A percentile compares a stretch with the other conserved stretches of the same genome.
These are phyloP conservation scores for Excalfactoria chinensis DNA, from an alignment of 2,113 vertebrate species.

Conservation along the genomic window DNA sequence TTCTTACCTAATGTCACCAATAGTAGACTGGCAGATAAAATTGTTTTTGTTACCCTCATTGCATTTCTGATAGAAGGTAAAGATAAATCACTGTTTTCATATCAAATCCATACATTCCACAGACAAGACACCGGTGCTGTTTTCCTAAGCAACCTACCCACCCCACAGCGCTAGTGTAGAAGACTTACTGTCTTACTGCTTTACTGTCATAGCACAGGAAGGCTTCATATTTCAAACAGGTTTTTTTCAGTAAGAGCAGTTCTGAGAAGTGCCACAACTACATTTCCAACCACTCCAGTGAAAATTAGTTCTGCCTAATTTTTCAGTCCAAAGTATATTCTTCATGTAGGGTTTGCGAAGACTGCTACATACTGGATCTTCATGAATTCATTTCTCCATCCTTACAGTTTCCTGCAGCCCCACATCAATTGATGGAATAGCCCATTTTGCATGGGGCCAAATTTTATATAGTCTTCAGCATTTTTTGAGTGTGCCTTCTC, in stretches of 20 bases:
- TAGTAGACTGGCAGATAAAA: background rate
- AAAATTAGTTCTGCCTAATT: background rate
- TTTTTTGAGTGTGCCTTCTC: background rate
- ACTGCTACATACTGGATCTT: background rate
- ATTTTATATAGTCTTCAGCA: background rate
- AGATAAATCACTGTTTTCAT: background rate
- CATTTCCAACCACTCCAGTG: background rate
- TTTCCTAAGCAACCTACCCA: background rate
- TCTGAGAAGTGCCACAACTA: background rate
- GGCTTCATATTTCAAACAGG: background rate
- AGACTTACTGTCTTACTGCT: background rate
- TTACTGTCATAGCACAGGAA: background rate
- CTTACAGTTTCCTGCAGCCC: background rate
- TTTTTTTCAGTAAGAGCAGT: background rate
- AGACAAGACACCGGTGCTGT: background rate
- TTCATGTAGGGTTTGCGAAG: background rate
- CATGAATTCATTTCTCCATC: background rate
- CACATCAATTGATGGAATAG: fast-evolving
- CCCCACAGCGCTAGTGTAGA: background rate
- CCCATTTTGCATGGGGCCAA: background rate
- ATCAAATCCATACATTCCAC: background rate
- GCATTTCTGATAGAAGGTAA: background rate
- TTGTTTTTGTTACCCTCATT: background rate
- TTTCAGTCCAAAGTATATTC: background rate
- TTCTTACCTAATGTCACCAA: background rate